Evolutionary conservation across 2,888 invertebrate species (phyloP), one percentile per base, ranked within the genome.

Genomic region (Synanthedon andrenaeformis): DNA sequence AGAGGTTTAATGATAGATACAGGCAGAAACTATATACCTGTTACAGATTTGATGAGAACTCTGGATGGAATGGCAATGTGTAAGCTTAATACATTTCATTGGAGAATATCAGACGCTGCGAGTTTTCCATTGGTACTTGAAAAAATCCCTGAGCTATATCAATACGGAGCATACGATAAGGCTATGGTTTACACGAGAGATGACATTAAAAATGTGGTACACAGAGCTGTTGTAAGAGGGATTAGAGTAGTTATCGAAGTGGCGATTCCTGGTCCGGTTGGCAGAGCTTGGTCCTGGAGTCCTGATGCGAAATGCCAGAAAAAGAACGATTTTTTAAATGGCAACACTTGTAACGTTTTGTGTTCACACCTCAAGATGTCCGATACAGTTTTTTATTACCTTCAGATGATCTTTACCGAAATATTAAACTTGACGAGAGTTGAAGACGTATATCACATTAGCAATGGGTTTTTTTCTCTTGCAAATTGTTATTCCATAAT

Each of bases 1-100:
- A 90, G 98, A 56, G 97, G 98, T 1, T 73, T 98, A 0, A 92
- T 97, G 90, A 77, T 98, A 49, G 98, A 98, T 69, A 96, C 97
- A 0, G 93, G 95, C 0, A 88, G 97, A 45, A 96, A 97, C 74
- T 98, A 91, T 72, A 92, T 97, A 63, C 92, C 94, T 2, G 82
- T 95, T 4, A 88, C 89, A 35, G 89, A 92, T 60, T 84, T 94
- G 52, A 91, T 92, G 69, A 89, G 91, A 28, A 92, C 94, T 2
- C 76, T 97, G 62, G 92, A 94, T 52, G 96, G 92, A 3, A 96
- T 97, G 97, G 91, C 94, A 0, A 90, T 92, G 53, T 92, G 92
- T 55, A 97, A 97, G 79, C 79, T 97, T 41, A 97, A 97, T 75
- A 94, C 95, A 0, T 93, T 97, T 65, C 97, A 97, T 73, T 97